Conservation (phyloP, 2,113 vertebrate genomes). For the Egretta garzetta region DNA sequence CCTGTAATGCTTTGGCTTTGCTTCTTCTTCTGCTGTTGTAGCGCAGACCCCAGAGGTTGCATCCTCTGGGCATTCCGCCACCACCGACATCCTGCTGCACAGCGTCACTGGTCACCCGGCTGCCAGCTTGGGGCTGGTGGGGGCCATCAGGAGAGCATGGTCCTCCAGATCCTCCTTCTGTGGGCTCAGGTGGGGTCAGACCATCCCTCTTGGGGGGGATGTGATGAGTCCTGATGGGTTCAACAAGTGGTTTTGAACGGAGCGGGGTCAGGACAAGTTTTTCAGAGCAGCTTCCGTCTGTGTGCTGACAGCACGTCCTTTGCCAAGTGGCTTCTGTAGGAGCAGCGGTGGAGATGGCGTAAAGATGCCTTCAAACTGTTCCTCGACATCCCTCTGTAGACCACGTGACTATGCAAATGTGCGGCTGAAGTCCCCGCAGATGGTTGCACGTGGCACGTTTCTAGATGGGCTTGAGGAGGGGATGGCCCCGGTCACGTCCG, state of each 20-base stretch:
- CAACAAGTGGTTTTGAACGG: background rate
- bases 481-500: rapidly evolving
- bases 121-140: background rate
- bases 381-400: rapidly evolving
- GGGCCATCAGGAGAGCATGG: background rate
- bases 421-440: rapidly evolving
- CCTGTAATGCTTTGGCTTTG: rapidly evolving
- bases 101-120: rapidly evolving
- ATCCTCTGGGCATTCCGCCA: background rate
- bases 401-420: rapidly evolving
- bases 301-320: background rate
- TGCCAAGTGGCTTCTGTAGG: background rate
- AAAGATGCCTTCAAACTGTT: background rate
- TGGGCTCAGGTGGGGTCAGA: background rate
- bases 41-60: background rate
- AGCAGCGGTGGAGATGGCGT: background rate
- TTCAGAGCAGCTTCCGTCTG: background rate
- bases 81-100: rapidly evolving
- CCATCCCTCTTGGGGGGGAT: too few species aligned
- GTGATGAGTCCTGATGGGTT: background rate
- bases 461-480: background rate
- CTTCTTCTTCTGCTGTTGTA: background rate
- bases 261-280: background rate
- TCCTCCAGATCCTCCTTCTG: background rate
- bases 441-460: rapidly evolving